Base-by-base conservation (phyloP, 2,888 invertebrate species). In the Tenthredo distinguenda region DNA sequence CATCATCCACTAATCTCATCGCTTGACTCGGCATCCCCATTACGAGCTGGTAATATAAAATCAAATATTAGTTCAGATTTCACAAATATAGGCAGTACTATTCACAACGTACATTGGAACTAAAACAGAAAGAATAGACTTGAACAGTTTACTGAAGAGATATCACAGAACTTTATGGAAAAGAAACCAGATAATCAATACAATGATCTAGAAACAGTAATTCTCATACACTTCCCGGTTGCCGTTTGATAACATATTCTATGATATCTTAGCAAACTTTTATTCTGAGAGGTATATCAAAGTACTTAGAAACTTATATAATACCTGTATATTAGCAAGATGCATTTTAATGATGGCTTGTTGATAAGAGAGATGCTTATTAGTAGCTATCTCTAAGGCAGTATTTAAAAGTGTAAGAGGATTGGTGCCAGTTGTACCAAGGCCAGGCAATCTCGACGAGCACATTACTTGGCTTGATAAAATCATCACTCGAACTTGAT, bases 21-120 rank as follows among this genome's bases (percentile, higher is more conserved):
- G 98, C 97, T 92, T 97, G 97, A 87, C 95, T 95, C 0, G 97
- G 96, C 94, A 97, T 95, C 31, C 96, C 96, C 95, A 98, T 95
- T 86, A 96, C 94, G 55, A 98, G 94, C 94, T 98, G 95, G 1
- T 91, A 90, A 65, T 81, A 86, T 85, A 84, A 50, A 87, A 77
- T 84, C 47, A 68, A 37, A 47, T 82, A 76, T 76, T 50, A 62
- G 26, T 26, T 9, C 50, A 18, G 18, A 50, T 50, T n/a, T n/a
- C 5, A 50, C 50, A 50, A 18, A 50, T 15, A 15, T 12, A 43
- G 12, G 43, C 43, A 9, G 12, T 43, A 12, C 12, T 43, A 12
- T 43, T 43, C 10, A 43, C 0, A 2, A 10, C 10, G 12, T 43
- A 12, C 50, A 50, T 50, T 0, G 5, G 18, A 18, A 18, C 50